Conservation (phyloP, 2,888 invertebrate genomes). For the Seira musarum region DNA sequence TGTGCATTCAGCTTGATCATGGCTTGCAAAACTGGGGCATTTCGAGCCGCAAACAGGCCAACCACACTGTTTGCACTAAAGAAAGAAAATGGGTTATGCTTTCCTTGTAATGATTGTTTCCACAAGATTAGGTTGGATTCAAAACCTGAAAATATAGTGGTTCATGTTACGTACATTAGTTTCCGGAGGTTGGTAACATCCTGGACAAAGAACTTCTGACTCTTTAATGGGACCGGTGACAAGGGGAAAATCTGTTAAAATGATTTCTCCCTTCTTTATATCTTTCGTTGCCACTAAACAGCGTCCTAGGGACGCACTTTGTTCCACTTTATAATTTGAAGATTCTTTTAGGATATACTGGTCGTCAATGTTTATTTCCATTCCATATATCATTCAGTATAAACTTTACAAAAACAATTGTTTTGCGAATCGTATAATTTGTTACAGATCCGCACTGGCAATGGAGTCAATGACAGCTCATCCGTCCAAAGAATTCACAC, state of each 20-base stretch:
- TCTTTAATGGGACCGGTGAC: conserved; percentile 61
- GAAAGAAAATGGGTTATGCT: background rate
- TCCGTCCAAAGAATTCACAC: conserved; percentile 71
- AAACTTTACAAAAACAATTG: too few species aligned
- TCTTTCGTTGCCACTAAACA: conserved; percentile 63
- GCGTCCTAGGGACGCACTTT: conserved; percentile 59
- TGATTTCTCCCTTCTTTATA: conserved; percentile 64
- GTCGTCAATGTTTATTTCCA: background rate
- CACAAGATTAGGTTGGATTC: too few species aligned
- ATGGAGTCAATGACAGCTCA: conserved; percentile 35
- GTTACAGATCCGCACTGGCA: conserved; percentile 49
- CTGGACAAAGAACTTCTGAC: conserved; percentile 60
- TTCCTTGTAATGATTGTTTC: background rate
- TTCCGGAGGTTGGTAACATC: conserved; percentile 60
- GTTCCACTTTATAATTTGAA: conserved; percentile 37
- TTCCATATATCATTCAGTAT: too few species aligned
- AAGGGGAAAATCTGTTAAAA: conserved; percentile 64
- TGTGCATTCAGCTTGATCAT: conserved; percentile 56
- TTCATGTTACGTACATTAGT: conserved; percentile 28
- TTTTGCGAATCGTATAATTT: conserved; percentile 19
- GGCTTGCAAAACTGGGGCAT: conserved; percentile 42
- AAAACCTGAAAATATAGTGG: too few species aligned
- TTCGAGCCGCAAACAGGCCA: conserved; percentile 62
- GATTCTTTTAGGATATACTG: background rate
- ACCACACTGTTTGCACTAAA: conserved; percentile 60